These are phyloP conservation scores for Hapalemur alaotrensis DNA, from an alignment of 2,797 vertebrate species.

Conservation along the genomic window DNA sequence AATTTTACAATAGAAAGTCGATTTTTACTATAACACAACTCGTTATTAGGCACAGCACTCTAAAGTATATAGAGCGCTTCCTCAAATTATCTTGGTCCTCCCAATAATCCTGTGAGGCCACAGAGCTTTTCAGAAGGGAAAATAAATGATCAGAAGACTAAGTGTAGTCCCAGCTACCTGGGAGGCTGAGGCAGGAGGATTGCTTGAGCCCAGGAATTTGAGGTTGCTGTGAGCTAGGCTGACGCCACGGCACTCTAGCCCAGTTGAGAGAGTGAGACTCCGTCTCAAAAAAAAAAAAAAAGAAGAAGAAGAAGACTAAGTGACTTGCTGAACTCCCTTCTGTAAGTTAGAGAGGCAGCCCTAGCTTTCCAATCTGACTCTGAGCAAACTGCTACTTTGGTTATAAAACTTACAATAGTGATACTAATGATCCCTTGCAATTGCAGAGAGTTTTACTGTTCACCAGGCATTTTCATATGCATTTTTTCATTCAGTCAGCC, in stretches of 20 bases:
- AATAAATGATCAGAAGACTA: neutral
- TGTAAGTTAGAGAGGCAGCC: neutral
- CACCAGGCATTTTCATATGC: neutral
- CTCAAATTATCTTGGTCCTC: neutral
- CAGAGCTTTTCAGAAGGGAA: neutral
- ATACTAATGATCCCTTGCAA: neutral
- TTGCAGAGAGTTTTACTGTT: neutral
- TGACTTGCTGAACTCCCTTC: neutral
- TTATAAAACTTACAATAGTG: neutral
- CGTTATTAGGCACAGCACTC: neutral
- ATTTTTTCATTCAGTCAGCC: neutral
- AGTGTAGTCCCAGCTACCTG: too few relatives aligned
- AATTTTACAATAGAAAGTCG: neutral
- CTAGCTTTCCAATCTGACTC: neutral
- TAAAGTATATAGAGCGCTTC: neutral
- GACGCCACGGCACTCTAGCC: too few relatives aligned
- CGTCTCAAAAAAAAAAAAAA: too few relatives aligned
- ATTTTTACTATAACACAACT: neutral
- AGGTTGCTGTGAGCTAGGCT: too few relatives aligned
- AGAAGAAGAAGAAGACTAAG: conserved; percentile 8
- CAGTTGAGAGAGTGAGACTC: too few relatives aligned
- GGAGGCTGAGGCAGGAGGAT: too few relatives aligned
- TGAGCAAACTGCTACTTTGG: neutral
- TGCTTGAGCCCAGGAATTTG: too few relatives aligned
- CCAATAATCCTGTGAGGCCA: neutral